A percentile compares a stretch with the other conserved stretches of the same genome.
Conservation (phyloP, 2,113 vertebrate species). For the Peromyscus californicus region DNA sequence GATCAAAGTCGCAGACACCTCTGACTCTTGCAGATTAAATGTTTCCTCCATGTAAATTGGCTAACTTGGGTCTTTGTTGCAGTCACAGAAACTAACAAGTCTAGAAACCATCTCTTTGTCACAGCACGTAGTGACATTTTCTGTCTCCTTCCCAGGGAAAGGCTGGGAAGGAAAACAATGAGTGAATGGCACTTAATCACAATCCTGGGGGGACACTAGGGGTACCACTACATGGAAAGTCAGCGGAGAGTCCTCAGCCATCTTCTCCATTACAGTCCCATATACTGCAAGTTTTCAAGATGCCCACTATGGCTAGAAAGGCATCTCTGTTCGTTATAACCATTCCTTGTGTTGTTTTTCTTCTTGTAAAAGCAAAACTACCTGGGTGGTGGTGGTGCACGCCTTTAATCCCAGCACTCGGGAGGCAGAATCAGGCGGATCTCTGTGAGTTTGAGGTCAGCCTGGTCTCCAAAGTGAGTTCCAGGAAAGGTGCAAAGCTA, state of each 20-base stretch:
- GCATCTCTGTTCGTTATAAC: background rate
- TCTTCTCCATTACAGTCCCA: background rate
- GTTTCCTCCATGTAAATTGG: background rate
- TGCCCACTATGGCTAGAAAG: background rate
- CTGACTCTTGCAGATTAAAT: background rate
- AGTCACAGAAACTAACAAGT: background rate
- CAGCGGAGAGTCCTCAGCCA: accelerated
- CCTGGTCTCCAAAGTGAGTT: too few relatives aligned
- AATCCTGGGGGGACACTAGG: too few relatives aligned
- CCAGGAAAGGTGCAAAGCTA: too few relatives aligned
- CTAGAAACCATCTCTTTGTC: background rate
- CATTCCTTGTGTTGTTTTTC: too few relatives aligned
- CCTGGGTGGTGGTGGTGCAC: too few relatives aligned
- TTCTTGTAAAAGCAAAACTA: background rate
- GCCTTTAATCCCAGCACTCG: too few relatives aligned
- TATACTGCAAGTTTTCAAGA: background rate
- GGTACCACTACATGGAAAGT: background rate
- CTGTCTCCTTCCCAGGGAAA: background rate
- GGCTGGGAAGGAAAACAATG: background rate
- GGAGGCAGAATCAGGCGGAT: too few relatives aligned
- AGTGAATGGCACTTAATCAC: background rate
- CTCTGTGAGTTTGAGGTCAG: too few relatives aligned
- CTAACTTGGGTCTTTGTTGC: background rate
- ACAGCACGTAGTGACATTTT: background rate
- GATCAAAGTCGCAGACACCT: background rate